Percentiles rank a stretch among this genome's conserved stretches.
Evolutionary conservation across 2,888 invertebrate genomes (phyloP).

Genomic region (Agrochola litura): DNA sequence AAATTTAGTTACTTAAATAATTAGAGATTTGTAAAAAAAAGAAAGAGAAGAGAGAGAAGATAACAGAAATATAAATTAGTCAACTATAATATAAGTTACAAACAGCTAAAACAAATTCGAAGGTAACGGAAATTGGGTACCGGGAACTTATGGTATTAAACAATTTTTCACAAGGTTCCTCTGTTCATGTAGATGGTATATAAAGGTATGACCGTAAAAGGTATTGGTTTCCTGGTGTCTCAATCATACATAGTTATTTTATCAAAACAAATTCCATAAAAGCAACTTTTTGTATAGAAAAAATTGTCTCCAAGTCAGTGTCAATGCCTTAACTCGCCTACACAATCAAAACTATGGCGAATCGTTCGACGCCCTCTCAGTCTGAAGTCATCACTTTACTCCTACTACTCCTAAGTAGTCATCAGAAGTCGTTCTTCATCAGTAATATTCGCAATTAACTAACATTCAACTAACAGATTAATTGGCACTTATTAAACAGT

Average conservation of each 20-base stretch:
- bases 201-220: background rate
- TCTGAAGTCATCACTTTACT: slow-evolving; percentile 21
- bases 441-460: background rate
- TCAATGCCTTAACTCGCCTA: slow-evolving; percentile 38
- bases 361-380: slow-evolving; percentile 25
- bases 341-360: slow-evolving; percentile 25
- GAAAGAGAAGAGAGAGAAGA: no score
- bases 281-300: background rate
- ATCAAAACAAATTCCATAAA: background rate
- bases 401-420: background rate
- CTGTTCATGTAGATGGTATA: background rate
- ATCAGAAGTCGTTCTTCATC: slow-evolving; percentile 5
- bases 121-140: background rate
- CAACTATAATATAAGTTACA: background rate
- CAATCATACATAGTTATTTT: background rate
- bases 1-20: background rate
- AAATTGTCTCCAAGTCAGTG: background rate
- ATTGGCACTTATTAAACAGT: slow-evolving; percentile 16
- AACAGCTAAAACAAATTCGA: background rate
- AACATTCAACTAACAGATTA: slow-evolving; percentile 11
- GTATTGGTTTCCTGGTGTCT: background rate
- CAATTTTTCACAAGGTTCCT: background rate
- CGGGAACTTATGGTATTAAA: background rate
- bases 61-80: background rate
- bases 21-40: no score